Percentiles rank a stretch among this genome's conserved stretches.
phyloP scores from a whole-genome alignment of 30 jellyfish, hydroid and myxozoan species.

The Aurelia coerulea region DNA sequence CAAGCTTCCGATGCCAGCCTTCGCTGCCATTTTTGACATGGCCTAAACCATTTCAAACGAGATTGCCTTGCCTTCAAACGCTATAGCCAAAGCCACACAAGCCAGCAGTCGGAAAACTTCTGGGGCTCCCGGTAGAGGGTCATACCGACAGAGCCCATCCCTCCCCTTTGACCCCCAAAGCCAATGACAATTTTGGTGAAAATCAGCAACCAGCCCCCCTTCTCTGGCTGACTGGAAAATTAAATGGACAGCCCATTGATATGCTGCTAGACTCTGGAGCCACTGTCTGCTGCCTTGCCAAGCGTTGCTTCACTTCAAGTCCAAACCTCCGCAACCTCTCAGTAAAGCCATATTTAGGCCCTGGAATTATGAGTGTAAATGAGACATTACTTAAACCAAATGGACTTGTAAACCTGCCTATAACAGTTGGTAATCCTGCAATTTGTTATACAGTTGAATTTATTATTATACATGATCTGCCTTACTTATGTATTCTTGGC shows the following conservation, averaged over 20 bases:
- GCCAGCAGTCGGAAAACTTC: slow-evolving; percentile 46
- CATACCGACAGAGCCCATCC: slow-evolving; percentile 20
- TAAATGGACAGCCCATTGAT: slow-evolving; percentile 26
- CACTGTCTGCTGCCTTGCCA: no score
- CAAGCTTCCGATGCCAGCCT: slow-evolving; percentile 21
- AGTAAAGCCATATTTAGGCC: slow-evolving; percentile 34
- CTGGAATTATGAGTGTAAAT: slow-evolving; percentile 34
- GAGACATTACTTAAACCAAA: slow-evolving; percentile 28
- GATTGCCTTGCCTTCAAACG: slow-evolving; percentile 39
- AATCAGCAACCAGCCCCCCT: neutral
- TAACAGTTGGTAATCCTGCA: slow-evolving; percentile 55
- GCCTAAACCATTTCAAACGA: slow-evolving; percentile 26
- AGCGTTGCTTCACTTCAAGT: slow-evolving; percentile 41
- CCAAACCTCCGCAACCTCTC: slow-evolving; percentile 12
- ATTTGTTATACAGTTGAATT: neutral
- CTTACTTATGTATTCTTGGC: slow-evolving; percentile 16
- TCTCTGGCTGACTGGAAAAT: slow-evolving; percentile 53
- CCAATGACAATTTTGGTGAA: neutral
- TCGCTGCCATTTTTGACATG: slow-evolving; percentile 42
- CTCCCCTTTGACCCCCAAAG: slow-evolving; percentile 50
- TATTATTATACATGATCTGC: slow-evolving; percentile 25
- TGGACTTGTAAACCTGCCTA: slow-evolving; percentile 22
- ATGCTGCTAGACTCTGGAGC: no score
- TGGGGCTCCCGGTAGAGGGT: no score
- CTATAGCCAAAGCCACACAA: neutral